Conservation (phyloP, 2,797 vertebrate genomes). For the Phylloscopus collybita region DNA sequence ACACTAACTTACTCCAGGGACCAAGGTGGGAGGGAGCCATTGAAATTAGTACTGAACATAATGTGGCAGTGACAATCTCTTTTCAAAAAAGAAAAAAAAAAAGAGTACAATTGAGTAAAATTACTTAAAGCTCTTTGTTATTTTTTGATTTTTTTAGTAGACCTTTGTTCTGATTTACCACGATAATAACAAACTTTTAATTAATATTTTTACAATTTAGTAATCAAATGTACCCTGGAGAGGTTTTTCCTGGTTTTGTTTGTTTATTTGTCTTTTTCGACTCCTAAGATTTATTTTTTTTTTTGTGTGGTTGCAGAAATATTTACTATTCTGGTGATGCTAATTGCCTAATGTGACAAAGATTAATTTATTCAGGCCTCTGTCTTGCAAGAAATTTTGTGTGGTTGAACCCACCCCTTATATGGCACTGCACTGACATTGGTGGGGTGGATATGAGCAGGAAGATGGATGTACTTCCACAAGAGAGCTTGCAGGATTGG, state of each 20-base stretch:
- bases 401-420: background rate
- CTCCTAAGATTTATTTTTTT: background rate
- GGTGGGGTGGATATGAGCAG: background rate
- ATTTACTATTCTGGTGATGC: slow-evolving; percentile 49
- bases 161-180: background rate
- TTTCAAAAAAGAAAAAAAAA: background rate
- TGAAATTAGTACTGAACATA: slow-evolving; percentile 33
- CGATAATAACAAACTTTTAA: background rate
- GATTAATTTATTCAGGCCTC: slow-evolving; percentile 48
- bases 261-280: background rate
- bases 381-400: slow-evolving; percentile 2
- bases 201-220: slow-evolving; percentile 32
- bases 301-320: slow-evolving; percentile 38
- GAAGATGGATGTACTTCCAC: background rate
- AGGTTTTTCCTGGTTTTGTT: background rate
- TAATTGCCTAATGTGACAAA: slow-evolving; percentile 62
- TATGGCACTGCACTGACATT: background rate
- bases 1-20: slow-evolving; percentile 47
- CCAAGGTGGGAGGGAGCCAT: background rate
- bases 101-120: slow-evolving; percentile 27
- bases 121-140: background rate
- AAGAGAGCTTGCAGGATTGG: background rate
- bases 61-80: slow-evolving; percentile 71
- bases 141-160: background rate
- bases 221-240: slow-evolving; percentile 26